Evolutionary conservation across 2,888 invertebrate genomes (phyloP).

Genomic region (Tuberolachnus salignus): DNA sequence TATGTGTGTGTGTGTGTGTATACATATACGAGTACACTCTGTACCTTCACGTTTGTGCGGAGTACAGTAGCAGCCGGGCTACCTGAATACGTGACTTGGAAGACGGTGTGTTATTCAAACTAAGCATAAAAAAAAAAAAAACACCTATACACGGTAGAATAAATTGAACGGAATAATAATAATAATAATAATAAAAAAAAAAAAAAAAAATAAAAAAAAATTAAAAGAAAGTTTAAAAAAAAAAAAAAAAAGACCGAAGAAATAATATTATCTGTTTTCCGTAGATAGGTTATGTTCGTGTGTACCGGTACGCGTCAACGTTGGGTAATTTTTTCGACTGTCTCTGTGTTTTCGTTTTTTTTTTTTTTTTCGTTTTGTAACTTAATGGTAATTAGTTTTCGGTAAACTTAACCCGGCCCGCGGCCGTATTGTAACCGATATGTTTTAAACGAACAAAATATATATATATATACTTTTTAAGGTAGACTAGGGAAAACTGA

Average conservation of each 20-base stretch:
- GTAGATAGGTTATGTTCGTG: background rate
- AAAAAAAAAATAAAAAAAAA: too few relatives aligned
- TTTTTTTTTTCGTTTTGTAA: background rate
- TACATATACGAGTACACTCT: background rate
- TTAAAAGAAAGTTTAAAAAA: too few relatives aligned
- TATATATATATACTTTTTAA: too few relatives aligned
- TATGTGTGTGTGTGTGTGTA: too few relatives aligned
- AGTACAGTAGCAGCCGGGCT: slow-evolving; percentile 48
- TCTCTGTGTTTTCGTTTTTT: background rate
- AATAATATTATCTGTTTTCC: background rate
- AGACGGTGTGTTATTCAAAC: slow-evolving; percentile 43
- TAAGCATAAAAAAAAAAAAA: background rate
- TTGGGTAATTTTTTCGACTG: slow-evolving; percentile 3
- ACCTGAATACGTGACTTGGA: slow-evolving; percentile 54
- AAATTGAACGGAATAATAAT: slow-evolving; percentile 37
- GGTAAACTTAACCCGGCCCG: background rate
- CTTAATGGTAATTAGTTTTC: slow-evolving; percentile 37
- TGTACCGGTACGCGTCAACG: background rate
- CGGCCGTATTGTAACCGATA: background rate
- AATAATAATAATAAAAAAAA: slow-evolving; percentile 19
- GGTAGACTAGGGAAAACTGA: too few relatives aligned
- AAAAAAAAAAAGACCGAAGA: background rate
- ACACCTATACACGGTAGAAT: slow-evolving; percentile 23
- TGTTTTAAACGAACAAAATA: too few relatives aligned
- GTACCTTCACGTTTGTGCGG: slow-evolving; percentile 37